Evolutionary conservation across 1,140 invertebrate genomes (phyloP).

Genomic region (Semibalanus balanoides): DNA sequence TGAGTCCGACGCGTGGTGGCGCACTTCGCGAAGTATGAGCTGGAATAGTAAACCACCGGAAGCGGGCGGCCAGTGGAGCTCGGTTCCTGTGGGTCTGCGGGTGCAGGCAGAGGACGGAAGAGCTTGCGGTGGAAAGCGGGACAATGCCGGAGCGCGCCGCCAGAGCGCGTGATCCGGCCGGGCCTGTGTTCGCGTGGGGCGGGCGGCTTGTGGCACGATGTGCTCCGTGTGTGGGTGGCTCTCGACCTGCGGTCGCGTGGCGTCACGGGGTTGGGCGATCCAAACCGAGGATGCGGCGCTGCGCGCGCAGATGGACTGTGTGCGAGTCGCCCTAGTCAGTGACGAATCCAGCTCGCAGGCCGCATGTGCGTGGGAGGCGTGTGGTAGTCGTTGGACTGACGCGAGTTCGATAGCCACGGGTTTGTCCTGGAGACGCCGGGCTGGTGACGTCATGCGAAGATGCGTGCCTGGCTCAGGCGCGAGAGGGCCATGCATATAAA

Average conservation of each 20-base stretch:
- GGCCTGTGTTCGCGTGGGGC: not conserved
- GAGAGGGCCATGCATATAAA: constrained; percentile 6
- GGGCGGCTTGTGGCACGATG: not conserved
- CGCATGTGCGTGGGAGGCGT: too few species aligned
- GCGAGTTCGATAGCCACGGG: not conserved
- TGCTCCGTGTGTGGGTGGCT: too few species aligned
- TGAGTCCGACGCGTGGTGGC: not conserved
- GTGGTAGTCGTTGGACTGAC: not conserved
- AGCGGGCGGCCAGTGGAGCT: constrained; percentile 6
- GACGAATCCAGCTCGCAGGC: not conserved
- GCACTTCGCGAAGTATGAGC: not conserved
- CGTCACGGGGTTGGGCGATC: constrained; percentile 1
- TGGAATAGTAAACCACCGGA: not conserved
- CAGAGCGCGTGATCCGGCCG: not conserved
- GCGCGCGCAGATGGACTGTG: not conserved
- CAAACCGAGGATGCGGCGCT: not conserved
- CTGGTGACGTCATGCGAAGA: not conserved
- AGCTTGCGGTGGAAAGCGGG: not conserved
- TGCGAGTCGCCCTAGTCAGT: not conserved
- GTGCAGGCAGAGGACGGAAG: not conserved
- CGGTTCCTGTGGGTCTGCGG: constrained; percentile 5
- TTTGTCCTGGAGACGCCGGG: not conserved
- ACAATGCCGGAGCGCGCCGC: not conserved
- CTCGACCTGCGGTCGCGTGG: too few species aligned
- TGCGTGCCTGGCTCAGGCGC: not conserved